Evolutionary conservation across 2,888 invertebrate genomes (phyloP).

Genomic region (Pyrocoelia pectoralis): DNA sequence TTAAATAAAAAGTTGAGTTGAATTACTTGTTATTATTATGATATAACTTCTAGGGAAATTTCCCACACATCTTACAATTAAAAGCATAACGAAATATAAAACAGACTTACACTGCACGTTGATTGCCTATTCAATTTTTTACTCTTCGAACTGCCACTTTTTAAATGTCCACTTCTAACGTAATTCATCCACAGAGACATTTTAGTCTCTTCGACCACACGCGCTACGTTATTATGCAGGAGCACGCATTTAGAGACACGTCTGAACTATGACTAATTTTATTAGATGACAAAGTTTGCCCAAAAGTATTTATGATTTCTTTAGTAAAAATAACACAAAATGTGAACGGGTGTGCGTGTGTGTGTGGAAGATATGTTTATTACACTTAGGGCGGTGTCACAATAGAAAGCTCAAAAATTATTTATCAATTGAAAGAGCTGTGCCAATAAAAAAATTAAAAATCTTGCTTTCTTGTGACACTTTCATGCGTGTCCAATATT

Average conservation of each 20-base stretch:
- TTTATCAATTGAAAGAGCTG: not conserved
- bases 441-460: no score
- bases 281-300: conserved; percentile 24
- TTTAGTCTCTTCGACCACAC: no score
- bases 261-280: conserved; percentile 25
- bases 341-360: not conserved
- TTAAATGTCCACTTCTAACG: conserved; percentile 57
- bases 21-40: no score
- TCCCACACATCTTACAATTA: no score
- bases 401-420: not conserved
- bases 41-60: no score
- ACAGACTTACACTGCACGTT: conserved; percentile 16
- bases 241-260: not conserved
- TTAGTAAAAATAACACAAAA: conserved; percentile 23
- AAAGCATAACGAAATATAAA: no score
- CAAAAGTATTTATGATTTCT: conserved; percentile 3
- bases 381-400: not conserved
- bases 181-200: conserved; percentile 65
- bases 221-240: no score
- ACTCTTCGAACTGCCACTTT: conserved; percentile 24
- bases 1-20: no score
- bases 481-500: no score
- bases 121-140: conserved; percentile 40
- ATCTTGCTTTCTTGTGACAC: no score
- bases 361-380: conserved; percentile 1